Conservation (phyloP, 2,113 vertebrate genomes). For the Accipiter virgatus region DNA sequence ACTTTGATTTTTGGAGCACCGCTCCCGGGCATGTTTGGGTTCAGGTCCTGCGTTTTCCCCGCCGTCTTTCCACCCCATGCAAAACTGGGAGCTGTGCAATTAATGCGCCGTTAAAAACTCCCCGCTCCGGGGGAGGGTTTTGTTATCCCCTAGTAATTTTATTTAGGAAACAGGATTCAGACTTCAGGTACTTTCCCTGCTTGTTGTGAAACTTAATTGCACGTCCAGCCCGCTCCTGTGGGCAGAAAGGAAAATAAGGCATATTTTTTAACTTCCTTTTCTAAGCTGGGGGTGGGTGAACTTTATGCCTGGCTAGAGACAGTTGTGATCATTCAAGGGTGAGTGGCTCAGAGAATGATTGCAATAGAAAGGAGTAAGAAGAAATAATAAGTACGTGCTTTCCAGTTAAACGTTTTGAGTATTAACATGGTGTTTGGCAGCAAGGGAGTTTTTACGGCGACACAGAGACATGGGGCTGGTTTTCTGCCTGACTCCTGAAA, state of each 20-base stretch:
- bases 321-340: background rate
- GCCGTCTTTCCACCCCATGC: accelerated
- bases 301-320: background rate
- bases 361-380: background rate
- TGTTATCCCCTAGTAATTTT: background rate
- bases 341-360: background rate
- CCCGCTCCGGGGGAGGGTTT: background rate
- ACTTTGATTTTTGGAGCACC: background rate
- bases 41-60: accelerated
- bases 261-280: background rate
- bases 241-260: background rate
- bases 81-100: background rate
- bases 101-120: background rate
- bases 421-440: accelerated
- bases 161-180: background rate
- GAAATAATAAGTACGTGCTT: background rate
- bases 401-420: background rate
- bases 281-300: background rate
- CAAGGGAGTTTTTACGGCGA: accelerated
- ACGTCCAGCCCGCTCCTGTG: background rate
- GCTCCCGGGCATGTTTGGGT: accelerated
- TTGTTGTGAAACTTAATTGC: background rate
- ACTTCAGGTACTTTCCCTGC: constrained; percentile 35
- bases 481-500: background rate
- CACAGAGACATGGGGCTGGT: background rate